Percentiles rank a stretch among this genome's conserved stretches.
Conservation (phyloP, 2,113 vertebrate species). For the Paramormyrops kingsleyae region DNA sequence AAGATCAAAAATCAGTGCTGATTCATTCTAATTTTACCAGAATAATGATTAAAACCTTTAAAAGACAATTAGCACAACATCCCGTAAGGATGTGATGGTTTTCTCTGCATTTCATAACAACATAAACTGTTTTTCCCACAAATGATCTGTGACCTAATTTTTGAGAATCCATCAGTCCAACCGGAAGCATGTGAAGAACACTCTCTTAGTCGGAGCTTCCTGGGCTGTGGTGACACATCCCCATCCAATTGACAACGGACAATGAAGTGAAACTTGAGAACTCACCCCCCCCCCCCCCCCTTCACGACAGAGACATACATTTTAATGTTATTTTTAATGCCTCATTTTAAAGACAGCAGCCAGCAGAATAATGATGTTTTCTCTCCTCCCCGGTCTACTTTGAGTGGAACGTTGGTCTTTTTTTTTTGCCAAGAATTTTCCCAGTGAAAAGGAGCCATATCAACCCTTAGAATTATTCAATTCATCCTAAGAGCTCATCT, state of each 20-base stretch:
- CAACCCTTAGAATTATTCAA: neutral
- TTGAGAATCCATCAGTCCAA: neutral
- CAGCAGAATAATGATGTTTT: conserved; percentile 4
- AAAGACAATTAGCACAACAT: neutral
- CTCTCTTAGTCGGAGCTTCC: neutral
- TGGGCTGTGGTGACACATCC: neutral
- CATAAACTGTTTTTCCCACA: neutral
- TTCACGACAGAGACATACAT: conserved; percentile 10
- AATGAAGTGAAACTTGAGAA: neutral
- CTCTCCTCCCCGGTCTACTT: neutral
- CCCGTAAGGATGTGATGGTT: neutral
- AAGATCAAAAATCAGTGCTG: neutral
- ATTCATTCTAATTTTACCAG: neutral
- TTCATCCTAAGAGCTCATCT: neutral
- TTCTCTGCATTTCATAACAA: neutral
- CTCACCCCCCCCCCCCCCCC: neutral
- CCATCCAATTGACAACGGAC: neutral
- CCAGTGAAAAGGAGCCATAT: neutral
- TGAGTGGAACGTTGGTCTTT: neutral
- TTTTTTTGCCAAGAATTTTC: conserved; percentile 1
- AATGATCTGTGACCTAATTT: neutral
- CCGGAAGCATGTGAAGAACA: neutral
- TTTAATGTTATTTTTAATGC: conserved; percentile 18
- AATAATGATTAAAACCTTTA: neutral
- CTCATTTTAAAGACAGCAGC: neutral